Base-by-base conservation (phyloP, 2,113 vertebrate genomes). In the Pelodiscus sinensis region DNA sequence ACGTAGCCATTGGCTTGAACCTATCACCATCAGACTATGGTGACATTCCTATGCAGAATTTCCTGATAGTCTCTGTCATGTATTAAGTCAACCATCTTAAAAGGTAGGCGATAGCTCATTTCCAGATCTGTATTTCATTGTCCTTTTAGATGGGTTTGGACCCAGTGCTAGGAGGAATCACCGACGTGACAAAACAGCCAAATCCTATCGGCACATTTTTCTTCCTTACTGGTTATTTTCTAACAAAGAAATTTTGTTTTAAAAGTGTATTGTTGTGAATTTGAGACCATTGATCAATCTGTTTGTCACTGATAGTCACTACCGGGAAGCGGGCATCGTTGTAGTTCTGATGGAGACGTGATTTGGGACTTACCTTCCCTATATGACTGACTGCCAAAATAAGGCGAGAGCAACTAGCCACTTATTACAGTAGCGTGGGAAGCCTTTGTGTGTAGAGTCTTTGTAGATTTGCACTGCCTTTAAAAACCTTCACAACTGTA, bases 401-500 rank as follows among this genome's bases (percentile, higher is more conserved):
- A 15, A 88, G 93, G 92, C 92, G 90, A 92, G 94, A 94, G 87
- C 18, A 90, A 60, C 92, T 84, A 4, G 81, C 94, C 87, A 7
- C 90, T 94, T 1, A 12, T 35, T 85, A 85, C 5, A 62, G 92
- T 1, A 94, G 95, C 97, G 94, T 56, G 93, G n/a, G 84, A 93
- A 8, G 86, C 97, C 97, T 98, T 98, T 98, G 98, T 98, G 97
- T 93, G 92, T 55, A 15, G 9, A 97, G 95, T 77, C 98, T 98
- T 98, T 98, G 97, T 97, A 98, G 98, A 97, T 98, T 97, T 96
- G 96, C 97, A 95, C 92, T 94, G 96, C 93, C 97, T 94, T 95
- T 95, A 98, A 98, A 98, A 98, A 97, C 97, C 97, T 96, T 98
- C 60, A 77, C 95, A 96, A 97, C 96, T 97, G 97, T 98, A 98